Evolutionary conservation across 1,140 invertebrate genomes (phyloP), one percentile per base, ranked within the genome.

Genomic region (Solen grandis): DNA sequence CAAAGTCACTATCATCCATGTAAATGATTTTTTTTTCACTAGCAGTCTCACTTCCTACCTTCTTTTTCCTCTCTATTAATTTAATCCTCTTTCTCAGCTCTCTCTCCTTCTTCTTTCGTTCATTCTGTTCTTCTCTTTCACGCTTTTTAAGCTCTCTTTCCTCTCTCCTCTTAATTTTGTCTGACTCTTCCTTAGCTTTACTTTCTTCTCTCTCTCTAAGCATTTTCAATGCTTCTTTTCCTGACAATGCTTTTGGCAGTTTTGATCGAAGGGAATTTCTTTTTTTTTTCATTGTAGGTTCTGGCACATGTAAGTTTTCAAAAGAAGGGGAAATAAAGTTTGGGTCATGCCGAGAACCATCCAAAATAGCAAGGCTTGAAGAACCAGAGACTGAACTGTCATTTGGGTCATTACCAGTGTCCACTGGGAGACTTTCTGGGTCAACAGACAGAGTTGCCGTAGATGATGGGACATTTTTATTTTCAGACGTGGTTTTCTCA

Each of bases 241-340:
- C 70, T 4, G 70, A 74, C 31, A 74, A 54, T 1, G 69, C 52
- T 19, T 74, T 74, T 27, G 33, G 38, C 22, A 74, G 57, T 25
- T 31, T 74, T 27, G 27, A 35, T 55, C 52, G 33, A 29, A 33
- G 5, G n/a, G 5, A 1, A 10, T 70, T 70, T 31, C 16, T 1
- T 19, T 54, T 29, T 35, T 31, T 5, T 70, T 27, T 33, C 5
- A 1, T 55, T 31, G 5, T 63, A 31, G 31, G 25, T 8, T 31
- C 13, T 8, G 29, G 60, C 38, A n/a, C 5, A 2, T 13, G 19
- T 5, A 52, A 29, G 25, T 13, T 19, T 52, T 13, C 22, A 54
- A 3, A 31, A 50, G 46, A 25, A 46, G 46, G 16, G 41, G 46
- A 1, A n/a, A 25, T n/a, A 10, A 22, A 27, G 19, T 52, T 52